Percentiles rank a stretch among this genome's conserved stretches.
phyloP scores from a whole-genome alignment of 2,797 vertebrate genomes.

The Miichthys miiuy region DNA sequence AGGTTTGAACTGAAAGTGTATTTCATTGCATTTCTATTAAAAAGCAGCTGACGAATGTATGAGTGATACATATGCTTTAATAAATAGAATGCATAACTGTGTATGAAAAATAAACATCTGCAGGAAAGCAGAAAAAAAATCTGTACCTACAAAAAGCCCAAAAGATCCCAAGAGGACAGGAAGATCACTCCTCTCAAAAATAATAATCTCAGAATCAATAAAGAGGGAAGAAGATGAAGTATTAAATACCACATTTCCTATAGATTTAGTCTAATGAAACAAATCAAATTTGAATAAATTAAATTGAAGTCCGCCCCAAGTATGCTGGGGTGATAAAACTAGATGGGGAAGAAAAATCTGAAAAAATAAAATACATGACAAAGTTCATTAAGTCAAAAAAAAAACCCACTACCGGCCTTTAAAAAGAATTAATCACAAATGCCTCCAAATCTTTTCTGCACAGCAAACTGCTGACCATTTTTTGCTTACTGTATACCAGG shows the following conservation, averaged over 20 bases:
- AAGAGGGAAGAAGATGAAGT: constrained; percentile 12
- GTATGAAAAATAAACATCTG: constrained; percentile 33
- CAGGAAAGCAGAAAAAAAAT: constrained; percentile 15
- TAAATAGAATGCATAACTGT: constrained; percentile 11
- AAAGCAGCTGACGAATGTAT: not conserved
- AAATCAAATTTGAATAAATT: constrained; percentile 43
- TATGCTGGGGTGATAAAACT: not conserved
- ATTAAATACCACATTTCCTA: constrained; percentile 28
- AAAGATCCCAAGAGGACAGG: constrained; percentile 31
- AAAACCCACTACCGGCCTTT: no score
- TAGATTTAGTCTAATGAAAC: constrained; percentile 21
- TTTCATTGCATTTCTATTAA: constrained; percentile 15
- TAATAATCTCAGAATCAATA: constrained; percentile 51
- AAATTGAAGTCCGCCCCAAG: constrained; percentile 36
- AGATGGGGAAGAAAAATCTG: not conserved
- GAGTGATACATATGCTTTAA: not conserved
- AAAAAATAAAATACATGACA: not conserved
- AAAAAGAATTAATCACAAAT: not conserved
- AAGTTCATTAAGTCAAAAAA: not conserved
- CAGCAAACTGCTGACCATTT: not conserved
- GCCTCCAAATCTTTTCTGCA: not conserved
- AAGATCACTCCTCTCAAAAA: constrained; percentile 27
- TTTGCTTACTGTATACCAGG: constrained; percentile 22
- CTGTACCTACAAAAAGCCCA: constrained; percentile 20
- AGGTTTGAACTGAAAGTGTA: constrained; percentile 3